Evolutionary conservation across 2,888 invertebrate genomes (phyloP), one percentile per base, ranked within the genome.

Genomic region (Amiota communis): DNA sequence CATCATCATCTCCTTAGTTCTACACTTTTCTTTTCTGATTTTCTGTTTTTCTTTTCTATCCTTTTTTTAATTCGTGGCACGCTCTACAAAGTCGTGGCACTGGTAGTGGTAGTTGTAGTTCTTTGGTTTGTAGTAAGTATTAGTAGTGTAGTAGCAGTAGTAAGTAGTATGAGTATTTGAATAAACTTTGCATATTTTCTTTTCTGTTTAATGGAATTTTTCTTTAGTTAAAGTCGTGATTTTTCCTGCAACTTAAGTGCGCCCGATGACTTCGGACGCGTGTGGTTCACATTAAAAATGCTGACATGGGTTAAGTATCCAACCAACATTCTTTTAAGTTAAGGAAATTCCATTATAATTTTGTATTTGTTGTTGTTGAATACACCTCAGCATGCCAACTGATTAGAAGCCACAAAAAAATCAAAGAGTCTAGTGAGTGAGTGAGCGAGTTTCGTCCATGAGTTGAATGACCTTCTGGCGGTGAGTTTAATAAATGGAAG

Each of bases 381-480:
- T 51, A 51, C 51, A 2, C 4, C 4, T 11, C 51, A 51, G 20
- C 59, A 59, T 59, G 59, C 59, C 17, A 59, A 10, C 59, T 59
- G 59, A 59, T 59, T 59, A 59, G 59, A 36, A 36, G 36, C 36
- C 36, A 36, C 36, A 36, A 36, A 36, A 36, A 36, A 36, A 0
- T 6, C 36, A 36, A 36, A 6, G 4, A 36, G 36, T 6, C 36
- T 0, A 23, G 23, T 1, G 23, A 23, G 23, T 1, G 36, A 36
- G 36, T 36, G 36, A 36, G 36, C 6, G 36, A 36, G 6, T 36
- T 0, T 36, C 36, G 36, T 36, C 59, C 10, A 20, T 20, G 17
- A n/a, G 74, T 49, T 71, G 71, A 65, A 70, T 76, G 79, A 79
- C 74, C 76, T 79, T 79, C 74, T 59, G 20, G 17, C n/a, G 10